Evolutionary conservation across 1,140 invertebrate species (phyloP), one percentile per base, ranked within the genome.

Genomic region (Varroa destructor): DNA sequence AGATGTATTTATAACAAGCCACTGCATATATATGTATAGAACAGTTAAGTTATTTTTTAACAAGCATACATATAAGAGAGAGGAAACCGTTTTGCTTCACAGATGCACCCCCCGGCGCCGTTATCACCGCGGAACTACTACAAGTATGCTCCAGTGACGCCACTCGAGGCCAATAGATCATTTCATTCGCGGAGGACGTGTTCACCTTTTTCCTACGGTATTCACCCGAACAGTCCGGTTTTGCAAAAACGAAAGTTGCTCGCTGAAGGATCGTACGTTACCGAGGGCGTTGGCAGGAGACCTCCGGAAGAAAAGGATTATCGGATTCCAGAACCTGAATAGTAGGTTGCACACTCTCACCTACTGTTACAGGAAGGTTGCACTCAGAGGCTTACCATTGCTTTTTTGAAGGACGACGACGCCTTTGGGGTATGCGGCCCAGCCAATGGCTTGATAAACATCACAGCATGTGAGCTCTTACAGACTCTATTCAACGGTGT

Each of bases 141-240:
- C 37, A 67, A 67, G 46, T 67, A 67, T 37, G 40, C 61, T 12
- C 61, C 61, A 14, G 61, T 67, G 12, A 43, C 61, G 1, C 61
- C 61, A 8, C 1, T 2, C 12, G 76, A 77, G 51, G 73, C 73
- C 37, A 70, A 74, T 64, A 76, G 88, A 75, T 88, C 89, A 43
- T 91, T 90, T 79, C 89, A 90, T 84, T 88, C 89, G 72, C 81
- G 88, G 67, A 84, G 87, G 70, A 87, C 88, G 78, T 87, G 87
- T 74, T 84, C 87, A 73, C 89, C 89, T 36, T 91, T 91, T 80
- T 88, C 86, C 14, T 91, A 91, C 82, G 73, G 74, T 14, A 67
- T 75, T 10, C 73, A 73, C 58, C n/a, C 73, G 5, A 57, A 42
- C 43, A 76, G 75, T 74, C 76, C 77, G 14, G 70, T 72, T 5